Evolutionary conservation across 2,113 vertebrate species (phyloP).

Genomic region (Pseudopipra pipra): DNA sequence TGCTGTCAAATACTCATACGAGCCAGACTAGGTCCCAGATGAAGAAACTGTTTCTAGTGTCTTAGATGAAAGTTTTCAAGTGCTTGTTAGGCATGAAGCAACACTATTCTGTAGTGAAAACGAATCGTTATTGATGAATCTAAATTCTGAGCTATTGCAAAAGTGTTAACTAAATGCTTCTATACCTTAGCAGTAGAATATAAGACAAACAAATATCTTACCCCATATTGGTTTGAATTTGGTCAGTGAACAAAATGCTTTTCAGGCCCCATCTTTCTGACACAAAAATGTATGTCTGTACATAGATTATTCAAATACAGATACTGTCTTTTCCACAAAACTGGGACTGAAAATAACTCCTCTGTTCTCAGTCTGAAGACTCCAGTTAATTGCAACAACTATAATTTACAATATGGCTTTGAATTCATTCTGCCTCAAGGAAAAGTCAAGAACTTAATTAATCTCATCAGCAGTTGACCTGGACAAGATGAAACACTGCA

Average conservation of each 20-base stretch:
- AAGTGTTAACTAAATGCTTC: neutral
- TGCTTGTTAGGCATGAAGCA: neutral
- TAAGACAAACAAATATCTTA: neutral
- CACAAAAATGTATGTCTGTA: neutral
- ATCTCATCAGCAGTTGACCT: neutral
- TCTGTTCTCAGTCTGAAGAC: neutral
- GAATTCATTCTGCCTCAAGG: no score
- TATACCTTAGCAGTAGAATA: neutral
- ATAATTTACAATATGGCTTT: no score
- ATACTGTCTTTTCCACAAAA: neutral
- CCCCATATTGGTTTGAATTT: neutral
- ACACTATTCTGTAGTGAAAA: neutral
- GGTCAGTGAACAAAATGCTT: neutral
- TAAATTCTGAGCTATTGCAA: neutral
- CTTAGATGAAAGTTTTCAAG: neutral
- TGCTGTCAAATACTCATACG: neutral
- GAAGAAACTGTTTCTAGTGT: neutral
- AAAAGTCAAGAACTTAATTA: neutral
- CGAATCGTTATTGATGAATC: neutral
- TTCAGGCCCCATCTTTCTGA: neutral
- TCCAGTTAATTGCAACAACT: no score
- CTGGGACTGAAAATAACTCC: neutral
- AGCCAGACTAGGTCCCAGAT: neutral
- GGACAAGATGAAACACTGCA: neutral
- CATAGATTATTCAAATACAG: neutral